Base-by-base conservation (phyloP, 2,113 vertebrate genomes). In the Desmodus rotundus region DNA sequence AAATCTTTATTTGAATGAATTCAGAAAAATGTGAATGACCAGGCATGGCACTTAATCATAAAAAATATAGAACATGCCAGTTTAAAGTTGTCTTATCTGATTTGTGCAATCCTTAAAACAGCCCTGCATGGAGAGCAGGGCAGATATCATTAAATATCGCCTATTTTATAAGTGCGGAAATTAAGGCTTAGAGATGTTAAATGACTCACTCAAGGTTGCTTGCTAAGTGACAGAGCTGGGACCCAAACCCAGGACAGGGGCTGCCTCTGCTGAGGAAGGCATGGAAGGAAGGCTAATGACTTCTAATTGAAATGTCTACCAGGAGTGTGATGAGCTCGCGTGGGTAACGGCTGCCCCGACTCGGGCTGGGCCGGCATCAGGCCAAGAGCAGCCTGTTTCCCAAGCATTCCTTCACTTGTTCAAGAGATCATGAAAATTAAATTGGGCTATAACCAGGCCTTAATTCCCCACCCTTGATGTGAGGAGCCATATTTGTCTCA, bases 351-450 rank as follows among this genome's bases (percentile, higher is more conserved):
- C 96, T 89, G 97, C 94, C 96, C 94, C 16, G 93, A 76, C 97
- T 93, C 91, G 0, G 88, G 92, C 93, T 97, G 96, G 94, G 96
- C 94, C 86, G 96, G 97, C 97, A 97, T 17, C 91, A 77, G 95
- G 97, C 97, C 97, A 98, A 97, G 78, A 96, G 95, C 97, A 89
- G 96, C 91, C 96, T 91, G 91, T 86, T 96, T 97, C 96, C 96
- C 96, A 91, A 94, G 97, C 97, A 97, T 95, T 97, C 87, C 80
- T 98, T 98, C 96, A 97, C 97, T 98, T 98, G 97, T 97, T 98
- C 97, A 98, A 98, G 97, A 98, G 97, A 98, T 98, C 97, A 97
- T 97, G 97, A 97, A 97, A 98, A 97, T 98, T 97, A 97, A 98
- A 98, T 97, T 97, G 97, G 96, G 94, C 97, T 89, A 97, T 97